phyloP scores from a whole-genome alignment of 2,888 invertebrate species.

The Drosophila nr. perissopoda region DNA sequence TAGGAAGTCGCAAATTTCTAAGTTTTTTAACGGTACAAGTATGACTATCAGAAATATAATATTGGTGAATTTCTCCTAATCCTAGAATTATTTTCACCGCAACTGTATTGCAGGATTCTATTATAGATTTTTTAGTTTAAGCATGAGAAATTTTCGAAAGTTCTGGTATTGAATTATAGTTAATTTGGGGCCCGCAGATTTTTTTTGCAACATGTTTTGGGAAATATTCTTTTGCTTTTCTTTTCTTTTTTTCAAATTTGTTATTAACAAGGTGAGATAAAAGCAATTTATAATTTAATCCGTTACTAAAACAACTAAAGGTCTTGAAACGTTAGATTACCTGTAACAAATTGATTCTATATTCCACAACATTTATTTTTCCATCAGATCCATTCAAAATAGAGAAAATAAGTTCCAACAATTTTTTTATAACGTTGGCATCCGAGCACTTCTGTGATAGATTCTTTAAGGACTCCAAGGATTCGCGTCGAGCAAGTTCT shows the following conservation, averaged over 20 bases:
- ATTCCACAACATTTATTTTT: slow-evolving; percentile 94
- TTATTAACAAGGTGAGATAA: background rate
- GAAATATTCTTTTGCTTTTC: background rate
- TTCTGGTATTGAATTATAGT: background rate
- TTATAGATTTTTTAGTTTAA: background rate
- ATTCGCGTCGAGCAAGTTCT: slow-evolving; percentile 90
- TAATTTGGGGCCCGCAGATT: background rate
- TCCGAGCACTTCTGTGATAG: slow-evolving; percentile 91
- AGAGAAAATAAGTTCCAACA: slow-evolving; percentile 90
- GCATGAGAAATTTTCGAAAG: background rate
- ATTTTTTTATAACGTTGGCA: slow-evolving; percentile 87
- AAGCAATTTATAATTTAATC: background rate
- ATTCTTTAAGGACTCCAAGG: slow-evolving; percentile 89
- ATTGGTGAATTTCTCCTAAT: background rate
- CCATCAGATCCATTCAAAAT: slow-evolving; percentile 95
- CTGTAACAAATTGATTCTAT: slow-evolving; percentile 94
- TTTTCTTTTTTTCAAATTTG: background rate
- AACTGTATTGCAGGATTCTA: background rate
- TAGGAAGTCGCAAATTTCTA: background rate
- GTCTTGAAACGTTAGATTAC: slow-evolving; percentile 82
- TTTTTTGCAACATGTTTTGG: background rate
- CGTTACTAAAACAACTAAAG: background rate
- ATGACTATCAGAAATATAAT: background rate
- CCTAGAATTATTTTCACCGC: background rate
- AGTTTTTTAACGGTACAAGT: background rate